These are phyloP conservation scores for Idaea aversata DNA, from an alignment of 2,888 invertebrate genomes.

Conservation along the genomic window DNA sequence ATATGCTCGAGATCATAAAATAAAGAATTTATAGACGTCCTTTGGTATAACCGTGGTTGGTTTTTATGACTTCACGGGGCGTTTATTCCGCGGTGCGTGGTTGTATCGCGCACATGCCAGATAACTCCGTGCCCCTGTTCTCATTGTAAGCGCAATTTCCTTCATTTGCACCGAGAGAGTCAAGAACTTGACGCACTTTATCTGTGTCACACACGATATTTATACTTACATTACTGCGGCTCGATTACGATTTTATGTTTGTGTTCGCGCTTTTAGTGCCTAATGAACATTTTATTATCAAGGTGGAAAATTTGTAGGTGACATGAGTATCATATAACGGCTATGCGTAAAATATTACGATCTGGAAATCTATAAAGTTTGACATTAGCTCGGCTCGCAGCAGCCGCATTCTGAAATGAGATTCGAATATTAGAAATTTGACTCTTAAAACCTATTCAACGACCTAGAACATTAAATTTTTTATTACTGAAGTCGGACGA, in stretches of 20 bases:
- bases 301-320: slow-evolving; percentile 18
- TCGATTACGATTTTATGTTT: slow-evolving; percentile 25
- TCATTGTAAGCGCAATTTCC: slow-evolving; percentile 53
- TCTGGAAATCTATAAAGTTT: slow-evolving; percentile 22
- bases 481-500: neutral
- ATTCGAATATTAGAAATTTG: slow-evolving; percentile 25
- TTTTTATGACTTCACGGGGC: slow-evolving; percentile 76
- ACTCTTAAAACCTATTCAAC: neutral
- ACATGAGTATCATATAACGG: slow-evolving; percentile 17
- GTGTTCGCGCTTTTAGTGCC: slow-evolving; percentile 26
- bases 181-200: slow-evolving; percentile 14
- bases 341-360: slow-evolving; percentile 23
- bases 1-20: slow-evolving; percentile 76
- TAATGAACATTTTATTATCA: slow-evolving; percentile 29
- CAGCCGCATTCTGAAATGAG: slow-evolving; percentile 7
- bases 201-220: slow-evolving; percentile 20
- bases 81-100: slow-evolving; percentile 71
- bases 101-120: slow-evolving; percentile 63
- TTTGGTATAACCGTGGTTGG: slow-evolving; percentile 74
- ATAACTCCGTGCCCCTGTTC: slow-evolving; percentile 54
- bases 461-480: neutral
- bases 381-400: slow-evolving; percentile 11
- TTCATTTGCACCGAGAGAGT: slow-evolving; percentile 28
- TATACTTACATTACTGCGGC: slow-evolving; percentile 23
- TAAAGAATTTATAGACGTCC: slow-evolving; percentile 79